Evolutionary conservation across 2,797 vertebrate genomes (phyloP), one percentile per base, ranked within the genome.

Genomic region (Sebastes steindachneri): DNA sequence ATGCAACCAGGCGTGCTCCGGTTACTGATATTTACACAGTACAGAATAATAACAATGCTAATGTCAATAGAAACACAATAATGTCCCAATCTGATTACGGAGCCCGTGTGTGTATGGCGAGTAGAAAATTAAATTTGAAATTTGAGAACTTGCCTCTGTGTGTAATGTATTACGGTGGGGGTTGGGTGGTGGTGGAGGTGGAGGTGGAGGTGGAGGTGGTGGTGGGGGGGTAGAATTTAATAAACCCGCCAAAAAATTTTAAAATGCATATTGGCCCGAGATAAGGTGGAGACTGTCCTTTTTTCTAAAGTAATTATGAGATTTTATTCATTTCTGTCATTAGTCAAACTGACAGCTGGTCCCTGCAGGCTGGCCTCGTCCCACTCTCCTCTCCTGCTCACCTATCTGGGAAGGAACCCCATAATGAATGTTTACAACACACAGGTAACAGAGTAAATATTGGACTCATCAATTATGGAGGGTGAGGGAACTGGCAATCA

Each of bases 361-460:
- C 95, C 95, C 95, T 96, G 96, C 93, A 96, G 96, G 96, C 96
- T 95, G 93, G 88, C 88, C 90, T 85, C 71, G 86, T 90, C 88
- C 93, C 85, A 78, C 76, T 93, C 95, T 95, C 90, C 92, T 81
- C 88, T 68, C 83, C 94, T 94, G 95, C 95, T 97, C 95, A 97
- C 96, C 96, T 96, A 96, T 95, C 96, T 93, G 92, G 90, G 93
- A 96, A 93, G 91, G 88, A 94, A 93, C 62, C 70, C 81, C 74
- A 85, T 96, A 96, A 96, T 97, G 96, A 97, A 98, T 98, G 97
- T 99, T 98, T 98, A 98, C 95, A 90, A 95, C 95, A 92, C 92
- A 93, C 96, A 97, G 97, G 97, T 98, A 97, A 97, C 96, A 96
- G 93, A 96, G 96, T 97, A 97, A 98, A 98, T 97, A 98, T 97